Base-by-base conservation (phyloP, 2,888 invertebrate species). In the Palloptera scutellata region DNA sequence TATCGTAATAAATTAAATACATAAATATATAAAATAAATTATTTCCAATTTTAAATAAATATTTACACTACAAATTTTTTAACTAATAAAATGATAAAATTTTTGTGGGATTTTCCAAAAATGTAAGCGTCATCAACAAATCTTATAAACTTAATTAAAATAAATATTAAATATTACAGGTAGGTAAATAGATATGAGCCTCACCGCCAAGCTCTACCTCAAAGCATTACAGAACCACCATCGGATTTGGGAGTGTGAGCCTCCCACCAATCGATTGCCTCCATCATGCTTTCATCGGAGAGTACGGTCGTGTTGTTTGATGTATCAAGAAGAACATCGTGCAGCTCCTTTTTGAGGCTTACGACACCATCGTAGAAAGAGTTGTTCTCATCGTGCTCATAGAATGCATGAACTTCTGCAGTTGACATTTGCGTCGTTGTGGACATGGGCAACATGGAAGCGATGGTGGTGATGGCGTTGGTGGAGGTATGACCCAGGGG, bases 221-320 rank as follows among this genome's bases (percentile, higher is more conserved):
- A 72, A 70, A 77, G 67, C 61, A 83, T 71, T 11, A 74, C 68
- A 0, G 73, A 71, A 8, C 76, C 74, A 10, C 78, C 79, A 70
- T 84, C 83, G 1, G 83, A 82, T 72, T 83, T 83, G 59, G 84
- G 83, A 1, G 84, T 83, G 15, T 84, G 82, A 11, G 82, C 81
- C 72, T 87, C 86, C 88, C 88, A 88, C 88, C 88, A 88, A 61
- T 87, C 86, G 72, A 88, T 86, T 20, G 87, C 86, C 74, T 87
- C 87, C 73, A 87, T 86, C 82, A 87, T 86, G 73, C 86, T 85
- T 74, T 86, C 86, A 68, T 87, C 87, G 45, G 86, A 85, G 1
- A 86, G 78, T 19, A 74, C 77, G 12, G 72, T 82, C 10, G 68
- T 15, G n/a, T 43, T 69, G 30, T 69, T 66, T 12, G 73, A 71